These are phyloP conservation scores for Phyllotis vaccarum DNA, from an alignment of 2,797 vertebrate genomes.

Conservation along the genomic window DNA sequence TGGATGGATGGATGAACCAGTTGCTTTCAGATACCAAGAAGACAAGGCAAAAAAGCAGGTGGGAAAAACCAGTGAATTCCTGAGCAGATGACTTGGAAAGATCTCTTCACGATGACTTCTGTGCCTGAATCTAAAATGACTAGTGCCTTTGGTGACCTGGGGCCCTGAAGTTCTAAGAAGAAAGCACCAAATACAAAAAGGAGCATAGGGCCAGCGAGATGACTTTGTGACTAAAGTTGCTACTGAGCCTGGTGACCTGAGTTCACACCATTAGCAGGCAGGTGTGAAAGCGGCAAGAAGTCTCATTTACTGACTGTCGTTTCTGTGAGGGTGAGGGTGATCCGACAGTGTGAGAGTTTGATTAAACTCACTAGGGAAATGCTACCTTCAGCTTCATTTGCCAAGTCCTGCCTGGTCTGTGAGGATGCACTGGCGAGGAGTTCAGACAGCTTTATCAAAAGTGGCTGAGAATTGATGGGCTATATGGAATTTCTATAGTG, in stretches of 20 bases:
- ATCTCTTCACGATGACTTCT: background rate
- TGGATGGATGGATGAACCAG: background rate
- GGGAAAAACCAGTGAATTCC: background rate
- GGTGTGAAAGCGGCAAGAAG: background rate
- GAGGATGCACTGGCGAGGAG: background rate
- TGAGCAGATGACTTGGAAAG: too few species aligned
- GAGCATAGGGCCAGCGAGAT: background rate
- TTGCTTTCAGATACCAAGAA: background rate
- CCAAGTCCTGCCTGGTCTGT: background rate
- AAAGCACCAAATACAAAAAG: background rate
- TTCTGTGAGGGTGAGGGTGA: background rate
- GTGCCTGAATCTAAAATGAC: background rate
- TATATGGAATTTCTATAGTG: background rate
- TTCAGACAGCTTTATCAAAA: background rate
- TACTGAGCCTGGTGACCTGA: background rate
- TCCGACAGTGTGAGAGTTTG: background rate
- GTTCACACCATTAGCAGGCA: background rate
- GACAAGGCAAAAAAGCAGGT: background rate
- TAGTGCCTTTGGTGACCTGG: background rate
- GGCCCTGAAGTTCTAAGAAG: background rate
- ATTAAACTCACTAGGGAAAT: constrained; percentile 15
- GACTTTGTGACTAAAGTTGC: background rate
- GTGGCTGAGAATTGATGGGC: background rate
- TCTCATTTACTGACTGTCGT: background rate
- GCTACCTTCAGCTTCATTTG: background rate